Conservation (phyloP, 2,888 invertebrate genomes). For the Hyles lineata region DNA sequence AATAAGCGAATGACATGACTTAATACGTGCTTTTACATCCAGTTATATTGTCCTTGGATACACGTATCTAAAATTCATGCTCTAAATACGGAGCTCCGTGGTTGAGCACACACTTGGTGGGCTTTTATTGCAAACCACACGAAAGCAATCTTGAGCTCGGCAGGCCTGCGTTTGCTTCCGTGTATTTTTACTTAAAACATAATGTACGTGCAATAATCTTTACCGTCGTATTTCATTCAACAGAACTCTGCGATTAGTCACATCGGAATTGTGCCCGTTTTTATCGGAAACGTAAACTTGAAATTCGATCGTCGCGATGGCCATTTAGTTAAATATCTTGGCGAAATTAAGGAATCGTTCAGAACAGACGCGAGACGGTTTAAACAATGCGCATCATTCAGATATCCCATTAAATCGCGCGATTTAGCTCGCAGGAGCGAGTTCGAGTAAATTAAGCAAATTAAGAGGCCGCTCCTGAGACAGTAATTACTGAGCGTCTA, state of each 20-base stretch:
- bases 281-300: background rate
- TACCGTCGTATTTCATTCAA: background rate
- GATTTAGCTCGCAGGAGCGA: conserved; percentile 73
- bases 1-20: conserved; percentile 12
- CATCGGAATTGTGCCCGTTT: background rate
- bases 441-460: conserved; percentile 81
- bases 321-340: conserved; percentile 30
- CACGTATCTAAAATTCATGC: conserved; percentile 70
- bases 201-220: conserved; percentile 17
- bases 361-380: conserved; percentile 67
- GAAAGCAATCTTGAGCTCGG: conserved; percentile 62
- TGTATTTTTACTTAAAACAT: conserved; percentile 25
- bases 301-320: conserved; percentile 9
- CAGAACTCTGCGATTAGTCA: background rate
- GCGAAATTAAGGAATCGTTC: conserved; percentile 56
- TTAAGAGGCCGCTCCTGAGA: conserved; percentile 79
- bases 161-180: conserved; percentile 33
- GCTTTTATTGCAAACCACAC: conserved; percentile 69
- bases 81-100: conserved; percentile 61
- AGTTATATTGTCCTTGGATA: conserved; percentile 53
- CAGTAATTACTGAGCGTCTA: conserved; percentile 77
- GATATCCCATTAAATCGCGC: conserved; percentile 78
- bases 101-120: conserved; percentile 59
- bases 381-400: conserved; percentile 79
- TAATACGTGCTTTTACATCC: background rate